Percentiles rank a stretch among this genome's conserved stretches.
These are phyloP conservation scores for Latrodectus geometricus DNA, from an alignment of 1,140 invertebrate genomes.

Conservation along the genomic window DNA sequence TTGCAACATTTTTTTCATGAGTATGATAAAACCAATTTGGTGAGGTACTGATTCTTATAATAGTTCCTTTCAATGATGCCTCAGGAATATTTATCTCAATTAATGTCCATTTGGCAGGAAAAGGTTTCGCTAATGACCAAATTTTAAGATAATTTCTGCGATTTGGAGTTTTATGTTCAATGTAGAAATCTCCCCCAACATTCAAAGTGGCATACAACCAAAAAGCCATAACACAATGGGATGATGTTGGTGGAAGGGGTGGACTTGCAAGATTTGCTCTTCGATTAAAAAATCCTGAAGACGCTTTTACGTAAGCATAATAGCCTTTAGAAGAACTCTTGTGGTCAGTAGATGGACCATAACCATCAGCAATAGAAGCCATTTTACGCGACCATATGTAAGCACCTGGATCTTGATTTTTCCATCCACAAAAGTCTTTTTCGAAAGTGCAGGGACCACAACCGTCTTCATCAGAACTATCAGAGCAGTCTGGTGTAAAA, in stretches of 20 bases:
- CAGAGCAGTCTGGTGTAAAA: conserved; percentile 35
- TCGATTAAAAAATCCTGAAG: not conserved
- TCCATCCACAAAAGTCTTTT: conserved; percentile 38
- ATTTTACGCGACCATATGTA: conserved; percentile 22
- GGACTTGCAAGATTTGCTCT: conserved; percentile 27
- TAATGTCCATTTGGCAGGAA: not conserved
- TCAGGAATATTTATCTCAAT: not conserved
- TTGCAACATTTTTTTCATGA: not conserved
- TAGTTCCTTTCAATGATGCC: not conserved
- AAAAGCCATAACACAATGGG: conserved; percentile 53
- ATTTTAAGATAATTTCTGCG: not conserved
- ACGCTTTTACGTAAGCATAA: conserved; percentile 5
- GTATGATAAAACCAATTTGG: not conserved
- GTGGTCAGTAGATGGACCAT: conserved; percentile 5
- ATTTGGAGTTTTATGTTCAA: not conserved
- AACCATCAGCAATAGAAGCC: not conserved
- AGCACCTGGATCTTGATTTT: conserved; percentile 24
- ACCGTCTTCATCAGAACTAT: conserved; percentile 41
- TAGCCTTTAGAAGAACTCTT: conserved; percentile 10
- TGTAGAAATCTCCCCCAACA: not conserved
- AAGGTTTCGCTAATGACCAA: not conserved
- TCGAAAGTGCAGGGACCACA: conserved; percentile 47
- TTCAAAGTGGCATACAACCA: conserved; percentile 8
- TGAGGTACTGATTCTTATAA: not conserved
- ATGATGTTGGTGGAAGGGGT: conserved; percentile 18